These are phyloP conservation scores for Spodoptera exigua DNA, from an alignment of 2,888 invertebrate genomes.

Conservation along the genomic window DNA sequence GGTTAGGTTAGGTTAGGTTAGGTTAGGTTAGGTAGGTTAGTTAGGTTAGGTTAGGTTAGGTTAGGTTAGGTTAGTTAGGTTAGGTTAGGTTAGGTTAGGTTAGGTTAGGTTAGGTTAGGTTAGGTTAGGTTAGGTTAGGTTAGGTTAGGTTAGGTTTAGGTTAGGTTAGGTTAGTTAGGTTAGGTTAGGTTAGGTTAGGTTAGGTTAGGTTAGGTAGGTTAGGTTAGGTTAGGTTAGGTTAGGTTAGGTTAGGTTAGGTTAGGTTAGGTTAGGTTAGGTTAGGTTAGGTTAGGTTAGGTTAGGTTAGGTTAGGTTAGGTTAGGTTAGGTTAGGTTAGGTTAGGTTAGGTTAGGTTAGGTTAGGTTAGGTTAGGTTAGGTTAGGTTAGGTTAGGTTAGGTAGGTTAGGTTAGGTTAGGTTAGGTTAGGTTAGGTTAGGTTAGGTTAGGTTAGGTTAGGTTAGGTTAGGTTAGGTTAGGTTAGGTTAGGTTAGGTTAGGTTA, in stretches of 20 bases:
- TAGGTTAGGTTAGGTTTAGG: slow-evolving; percentile 53
- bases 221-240: slow-evolving; percentile 45
- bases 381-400: slow-evolving; percentile 45
- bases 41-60: slow-evolving; percentile 48
- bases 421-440: slow-evolving; percentile 49
- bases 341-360: slow-evolving; percentile 43
- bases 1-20: slow-evolving; percentile 40
- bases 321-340: slow-evolving; percentile 45
- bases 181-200: slow-evolving; percentile 47
- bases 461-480: no score
- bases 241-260: slow-evolving; percentile 47
- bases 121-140: slow-evolving; percentile 48
- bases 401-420: slow-evolving; percentile 47
- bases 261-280: slow-evolving; percentile 47
- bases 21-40: slow-evolving; percentile 31
- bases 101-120: slow-evolving; percentile 49
- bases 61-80: slow-evolving; percentile 36
- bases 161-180: slow-evolving; percentile 48
- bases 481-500: no score
- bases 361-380: slow-evolving; percentile 45
- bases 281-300: slow-evolving; percentile 42
- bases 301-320: slow-evolving; percentile 42
- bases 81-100: slow-evolving; percentile 45
- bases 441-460: no score
- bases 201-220: slow-evolving; percentile 36